A percentile compares a stretch with the other conserved stretches of the same genome.
phyloP scores from a whole-genome alignment of 1,140 invertebrate genomes.

The Trypoxylus dichotomus region DNA sequence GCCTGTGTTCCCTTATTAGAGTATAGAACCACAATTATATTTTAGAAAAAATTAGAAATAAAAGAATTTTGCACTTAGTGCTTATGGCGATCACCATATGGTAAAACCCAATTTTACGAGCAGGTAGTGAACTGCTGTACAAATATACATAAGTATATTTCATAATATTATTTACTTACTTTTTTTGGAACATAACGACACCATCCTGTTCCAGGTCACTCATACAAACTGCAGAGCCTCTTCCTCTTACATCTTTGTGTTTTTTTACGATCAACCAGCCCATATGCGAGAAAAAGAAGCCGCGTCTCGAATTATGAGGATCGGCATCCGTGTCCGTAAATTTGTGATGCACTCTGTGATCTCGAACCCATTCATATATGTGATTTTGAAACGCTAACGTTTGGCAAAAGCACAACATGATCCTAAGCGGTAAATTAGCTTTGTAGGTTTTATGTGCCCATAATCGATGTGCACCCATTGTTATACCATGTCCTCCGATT shows the following conservation, averaged over 20 bases:
- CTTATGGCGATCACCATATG: no score
- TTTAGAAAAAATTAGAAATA: no score
- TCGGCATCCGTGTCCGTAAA: slow-evolving; percentile 81
- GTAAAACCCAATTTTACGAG: no score
- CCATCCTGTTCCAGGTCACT: slow-evolving; percentile 71
- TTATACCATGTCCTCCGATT: slow-evolving; percentile 62
- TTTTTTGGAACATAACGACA: slow-evolving; percentile 70
- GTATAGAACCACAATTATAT: no score
- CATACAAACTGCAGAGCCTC: slow-evolving; percentile 70
- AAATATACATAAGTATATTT: neutral
- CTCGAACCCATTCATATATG: slow-evolving; percentile 57
- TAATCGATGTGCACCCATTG: slow-evolving; percentile 80
- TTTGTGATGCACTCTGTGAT: slow-evolving; percentile 82
- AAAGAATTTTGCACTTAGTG: no score
- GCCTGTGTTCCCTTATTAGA: no score
- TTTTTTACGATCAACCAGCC: slow-evolving; percentile 66
- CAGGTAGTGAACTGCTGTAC: no score
- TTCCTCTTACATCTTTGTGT: slow-evolving; percentile 64
- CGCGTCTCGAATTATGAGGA: slow-evolving; percentile 78
- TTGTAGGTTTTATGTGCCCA: slow-evolving; percentile 85
- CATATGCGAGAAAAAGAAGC: slow-evolving; percentile 78
- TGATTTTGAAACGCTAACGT: slow-evolving; percentile 11
- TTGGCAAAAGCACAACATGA: slow-evolving; percentile 34
- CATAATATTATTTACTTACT: slow-evolving; percentile 38
- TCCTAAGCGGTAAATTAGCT: slow-evolving; percentile 70